Base-by-base conservation (phyloP, 2,888 invertebrate genomes). In the Cataglyphis albicans region DNA sequence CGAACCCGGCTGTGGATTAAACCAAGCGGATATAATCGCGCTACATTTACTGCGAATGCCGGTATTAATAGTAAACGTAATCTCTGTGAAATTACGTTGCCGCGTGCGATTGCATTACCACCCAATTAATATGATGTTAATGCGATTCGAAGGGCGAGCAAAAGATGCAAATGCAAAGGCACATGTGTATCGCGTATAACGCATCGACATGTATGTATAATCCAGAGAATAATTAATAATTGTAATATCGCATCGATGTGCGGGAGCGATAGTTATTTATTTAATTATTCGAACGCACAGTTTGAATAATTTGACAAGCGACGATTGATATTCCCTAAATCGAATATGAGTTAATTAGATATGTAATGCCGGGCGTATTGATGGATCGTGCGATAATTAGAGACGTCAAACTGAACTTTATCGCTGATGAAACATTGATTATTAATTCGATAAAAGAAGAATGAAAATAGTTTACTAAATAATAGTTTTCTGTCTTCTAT, bases 1-100 rank as follows among this genome's bases (percentile, higher is more conserved):
- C 38, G 41, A 44, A 29, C 7, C 67, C 59, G 18, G 12, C 12
- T 35, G 74, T 64, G 59, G 65, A 65, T 78, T 81, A 82, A 88
- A 88, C 83, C 85, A 78, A 76, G 81, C 81, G 81, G 75, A 82
- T 76, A 82, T 76, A 72, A 25, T 32, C 44, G 1, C 35, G 57
- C 67, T 65, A 35, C 52, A 55, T 80, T 55, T 73, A 48, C 82
- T 67, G 44, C 25, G 32, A 59, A 64, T 57, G 67, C 29, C 59
- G 29, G 74, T 29, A 29, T 35, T 80, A 83, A 81, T 74, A 32
- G 44, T 57, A 68, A 65, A 85, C 44, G 85, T 85, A 87, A 83
- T 87, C 70, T 73, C 80, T 75, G 52, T 55, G 82, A 82, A 76
- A 85, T 87, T 83, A 70, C 63, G 21, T 57, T 52, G 61, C 61